Conservation (phyloP, 2,113 vertebrate species). For the Stegostoma tigrinum region DNA sequence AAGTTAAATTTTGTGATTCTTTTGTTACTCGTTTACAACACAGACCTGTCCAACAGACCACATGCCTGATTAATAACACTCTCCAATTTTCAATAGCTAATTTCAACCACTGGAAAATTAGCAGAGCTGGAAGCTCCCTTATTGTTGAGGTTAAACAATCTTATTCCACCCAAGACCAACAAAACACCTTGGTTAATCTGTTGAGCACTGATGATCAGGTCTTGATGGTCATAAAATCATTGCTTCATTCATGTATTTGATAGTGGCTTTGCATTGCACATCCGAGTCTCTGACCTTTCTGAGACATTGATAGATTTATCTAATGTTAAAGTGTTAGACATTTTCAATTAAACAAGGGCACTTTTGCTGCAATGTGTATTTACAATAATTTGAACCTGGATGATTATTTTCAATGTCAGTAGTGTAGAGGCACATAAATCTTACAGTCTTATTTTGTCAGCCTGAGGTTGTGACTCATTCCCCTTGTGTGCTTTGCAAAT, state of each 20-base stretch:
- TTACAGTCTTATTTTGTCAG: constrained; percentile 12
- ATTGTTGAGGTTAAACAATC: background rate
- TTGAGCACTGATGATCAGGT: background rate
- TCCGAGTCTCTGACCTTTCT: background rate
- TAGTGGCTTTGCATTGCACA: background rate
- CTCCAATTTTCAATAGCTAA: background rate
- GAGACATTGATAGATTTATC: background rate
- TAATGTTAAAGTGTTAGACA: background rate
- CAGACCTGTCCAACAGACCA: background rate
- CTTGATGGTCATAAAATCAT: background rate
- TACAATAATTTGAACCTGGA: background rate
- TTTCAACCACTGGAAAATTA: background rate
- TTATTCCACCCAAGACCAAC: background rate
- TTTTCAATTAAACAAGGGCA: background rate
- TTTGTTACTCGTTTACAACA: background rate
- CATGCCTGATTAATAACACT: background rate
- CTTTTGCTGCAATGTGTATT: background rate
- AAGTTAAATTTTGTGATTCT: background rate
- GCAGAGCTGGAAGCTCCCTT: background rate
- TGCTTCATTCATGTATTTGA: no score
- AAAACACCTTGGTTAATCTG: background rate
- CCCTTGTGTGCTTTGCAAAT: background rate
- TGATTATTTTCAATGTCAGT: background rate
- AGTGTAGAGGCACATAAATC: background rate
- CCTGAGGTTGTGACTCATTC: background rate